phyloP scores from a whole-genome alignment of 2,888 invertebrate species.

The Chesias legatella region DNA sequence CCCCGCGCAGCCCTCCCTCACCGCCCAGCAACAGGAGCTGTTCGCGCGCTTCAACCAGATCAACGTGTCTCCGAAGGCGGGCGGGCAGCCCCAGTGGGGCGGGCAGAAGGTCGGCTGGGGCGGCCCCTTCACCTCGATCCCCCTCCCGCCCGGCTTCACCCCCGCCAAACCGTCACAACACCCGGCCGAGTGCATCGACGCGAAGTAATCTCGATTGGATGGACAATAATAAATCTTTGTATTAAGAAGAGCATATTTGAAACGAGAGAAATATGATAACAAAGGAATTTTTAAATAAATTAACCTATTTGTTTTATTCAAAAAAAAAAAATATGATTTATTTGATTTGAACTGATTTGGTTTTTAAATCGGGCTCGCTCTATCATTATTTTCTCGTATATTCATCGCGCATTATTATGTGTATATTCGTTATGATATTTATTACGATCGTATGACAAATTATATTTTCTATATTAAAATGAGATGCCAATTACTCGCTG shows the following conservation, averaged over 20 bases:
- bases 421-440: slow-evolving; percentile 67
- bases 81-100: slow-evolving; percentile 24
- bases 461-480: slow-evolving; percentile 74
- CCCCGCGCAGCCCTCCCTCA: slow-evolving; percentile 26
- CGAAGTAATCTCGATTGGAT: slow-evolving; percentile 73
- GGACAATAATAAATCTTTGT: slow-evolving; percentile 78
- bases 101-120: slow-evolving; percentile 38
- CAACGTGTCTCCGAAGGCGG: slow-evolving; percentile 34
- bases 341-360: slow-evolving; percentile 38
- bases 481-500: slow-evolving; percentile 66
- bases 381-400: slow-evolving; percentile 56
- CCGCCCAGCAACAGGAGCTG: slow-evolving; percentile 60
- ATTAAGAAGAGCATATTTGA: slow-evolving; percentile 78
- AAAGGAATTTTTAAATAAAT: slow-evolving; percentile 80
- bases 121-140: slow-evolving; percentile 47
- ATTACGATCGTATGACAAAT: slow-evolving; percentile 63
- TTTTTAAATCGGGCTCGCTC: slow-evolving; percentile 38
- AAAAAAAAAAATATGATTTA: slow-evolving; percentile 51
- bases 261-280: slow-evolving; percentile 80
- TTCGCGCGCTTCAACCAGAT: slow-evolving; percentile 69
- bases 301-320: slow-evolving; percentile 80
- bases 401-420: slow-evolving; percentile 45
- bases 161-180: slow-evolving; percentile 60
- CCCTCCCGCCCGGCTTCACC: slow-evolving; percentile 74
- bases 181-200: slow-evolving; percentile 76